These are phyloP conservation scores for Melieria crassipennis DNA, from an alignment of 2,888 invertebrate species.

Conservation along the genomic window DNA sequence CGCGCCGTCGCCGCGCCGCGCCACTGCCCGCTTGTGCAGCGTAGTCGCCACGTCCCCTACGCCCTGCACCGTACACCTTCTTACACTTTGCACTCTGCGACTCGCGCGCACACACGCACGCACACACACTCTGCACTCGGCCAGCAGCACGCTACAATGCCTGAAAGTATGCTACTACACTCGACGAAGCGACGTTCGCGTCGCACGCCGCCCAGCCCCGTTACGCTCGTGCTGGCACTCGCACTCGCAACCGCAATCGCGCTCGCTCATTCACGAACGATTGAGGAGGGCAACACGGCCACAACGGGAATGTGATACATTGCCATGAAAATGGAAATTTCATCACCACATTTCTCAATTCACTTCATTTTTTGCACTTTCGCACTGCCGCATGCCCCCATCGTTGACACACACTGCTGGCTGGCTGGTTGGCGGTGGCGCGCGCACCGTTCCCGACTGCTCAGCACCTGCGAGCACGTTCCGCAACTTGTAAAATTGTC, in stretches of 20 bases:
- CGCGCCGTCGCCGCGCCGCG: background rate
- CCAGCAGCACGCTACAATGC: slow-evolving; percentile 41
- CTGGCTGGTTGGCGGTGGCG: no score
- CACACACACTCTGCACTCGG: slow-evolving; percentile 18
- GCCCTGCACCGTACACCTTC: slow-evolving; percentile 42
- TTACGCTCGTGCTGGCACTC: background rate
- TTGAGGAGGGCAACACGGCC: slow-evolving; percentile 28
- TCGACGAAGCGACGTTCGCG: slow-evolving; percentile 19
- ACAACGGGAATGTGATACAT: slow-evolving; percentile 31
- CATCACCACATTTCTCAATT: slow-evolving; percentile 41
- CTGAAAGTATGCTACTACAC: slow-evolving; percentile 45
- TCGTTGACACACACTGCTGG: no score
- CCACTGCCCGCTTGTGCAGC: slow-evolving; percentile 6
- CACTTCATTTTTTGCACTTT: slow-evolving; percentile 4
- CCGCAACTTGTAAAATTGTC: background rate
- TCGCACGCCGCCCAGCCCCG: slow-evolving; percentile 13
- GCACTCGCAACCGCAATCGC: background rate
- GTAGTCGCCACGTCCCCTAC: slow-evolving; percentile 14
- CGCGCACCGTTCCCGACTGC: background rate
- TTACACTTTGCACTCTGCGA: slow-evolving; percentile 39
- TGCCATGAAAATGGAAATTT: slow-evolving; percentile 48
- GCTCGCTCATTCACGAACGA: slow-evolving; percentile 34
- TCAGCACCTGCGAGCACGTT: slow-evolving; percentile 3
- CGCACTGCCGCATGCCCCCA: background rate
- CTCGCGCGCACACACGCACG: slow-evolving; percentile 23